These are phyloP conservation scores for Petroica traversi DNA, from an alignment of 2,113 vertebrate species.

Conservation along the genomic window DNA sequence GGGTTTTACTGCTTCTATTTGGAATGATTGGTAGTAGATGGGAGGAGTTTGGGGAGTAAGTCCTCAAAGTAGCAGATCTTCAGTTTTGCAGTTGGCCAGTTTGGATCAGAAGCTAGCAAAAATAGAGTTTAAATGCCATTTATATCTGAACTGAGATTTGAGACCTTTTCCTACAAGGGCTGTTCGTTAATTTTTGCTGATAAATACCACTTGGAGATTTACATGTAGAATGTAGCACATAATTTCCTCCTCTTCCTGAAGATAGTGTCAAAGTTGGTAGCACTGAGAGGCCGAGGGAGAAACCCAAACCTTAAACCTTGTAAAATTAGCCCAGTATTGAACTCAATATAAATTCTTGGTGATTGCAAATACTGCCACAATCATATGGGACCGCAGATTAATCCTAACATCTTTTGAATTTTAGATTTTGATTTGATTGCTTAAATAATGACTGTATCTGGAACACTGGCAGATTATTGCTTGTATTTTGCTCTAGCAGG, in stretches of 20 bases:
- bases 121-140: not conserved
- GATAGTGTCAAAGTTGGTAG: not conserved
- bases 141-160: not conserved
- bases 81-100: not conserved
- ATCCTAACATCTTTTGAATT: not conserved
- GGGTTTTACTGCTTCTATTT: not conserved
- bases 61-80: not conserved
- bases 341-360: not conserved
- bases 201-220: not conserved
- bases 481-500: not conserved
- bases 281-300: accelerated
- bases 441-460: not conserved
- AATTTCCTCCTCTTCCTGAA: not conserved
- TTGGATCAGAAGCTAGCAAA: not conserved
- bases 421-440: not conserved
- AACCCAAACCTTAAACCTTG: not conserved
- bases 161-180: not conserved
- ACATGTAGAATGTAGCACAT: not conserved
- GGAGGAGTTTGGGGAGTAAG: not conserved
- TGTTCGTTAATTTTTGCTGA: not conserved
- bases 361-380: not conserved
- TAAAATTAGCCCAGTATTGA: not conserved
- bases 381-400: not conserved
- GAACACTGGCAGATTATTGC: not conserved
- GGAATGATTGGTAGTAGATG: not conserved